Evolutionary conservation across 2,797 vertebrate genomes (phyloP), one percentile per base, ranked within the genome.

Genomic region (Corythornis leucogaster): DNA sequence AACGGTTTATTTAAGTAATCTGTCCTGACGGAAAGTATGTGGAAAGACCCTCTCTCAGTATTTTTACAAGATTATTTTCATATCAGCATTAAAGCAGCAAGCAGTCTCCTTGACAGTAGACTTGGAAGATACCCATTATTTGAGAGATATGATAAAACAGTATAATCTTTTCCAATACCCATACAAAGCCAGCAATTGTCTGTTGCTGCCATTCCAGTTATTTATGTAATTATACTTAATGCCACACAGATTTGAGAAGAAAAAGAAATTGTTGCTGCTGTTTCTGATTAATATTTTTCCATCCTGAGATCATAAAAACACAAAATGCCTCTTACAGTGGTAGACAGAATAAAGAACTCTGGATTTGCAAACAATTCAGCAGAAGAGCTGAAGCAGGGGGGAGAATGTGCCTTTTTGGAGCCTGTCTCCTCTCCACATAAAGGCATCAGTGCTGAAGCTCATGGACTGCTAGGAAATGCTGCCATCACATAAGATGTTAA

Each of bases 161-260:
- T 90, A 61, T 94, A 89, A 96, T 94, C 92, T 89, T 92, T 96
- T 94, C 80, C 86, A 95, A 93, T 96, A 94, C 51, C 17, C 63
- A 67, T 83, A 92, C 76, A 96, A 96, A 96, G 90, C 86, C 87
- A 92, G 89, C 85, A 83, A 95, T 93, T 94, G 76, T 94, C 94
- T 94, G 84, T 91, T 94, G 94, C 85, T 94, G 81, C 79, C 67
- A 67, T 95, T 94, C 73, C 69, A 87, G 89, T 91, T 93, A 96
- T 95, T 96, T 94, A 69, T 94, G 90, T 96, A 95, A 96, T 96
- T 95, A 92, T 83, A 80, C 80, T 93, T 93, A 96, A 96, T 95
- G 86, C 91, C 86, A 80, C 66, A 78, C 84, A 92, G 75, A 96
- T 91, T 96, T 87, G 61, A 92, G 88, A 94, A 87, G 84, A 93